Percentiles rank a stretch among this genome's conserved stretches.
Evolutionary conservation across 2,113 vertebrate genomes (phyloP).

Genomic region (Lamprologus tigripictilis): DNA sequence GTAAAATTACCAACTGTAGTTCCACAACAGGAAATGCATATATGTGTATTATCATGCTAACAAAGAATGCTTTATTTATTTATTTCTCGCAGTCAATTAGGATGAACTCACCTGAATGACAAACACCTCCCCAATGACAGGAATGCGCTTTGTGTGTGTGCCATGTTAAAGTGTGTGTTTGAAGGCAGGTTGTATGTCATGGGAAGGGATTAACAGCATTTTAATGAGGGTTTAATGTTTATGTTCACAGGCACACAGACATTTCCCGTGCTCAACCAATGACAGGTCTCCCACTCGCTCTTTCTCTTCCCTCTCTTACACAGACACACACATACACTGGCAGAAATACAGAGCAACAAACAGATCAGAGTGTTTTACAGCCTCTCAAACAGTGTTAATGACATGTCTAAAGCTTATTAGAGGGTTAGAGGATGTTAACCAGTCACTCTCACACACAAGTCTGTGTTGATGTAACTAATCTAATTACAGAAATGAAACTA

Average conservation of each 20-base stretch:
- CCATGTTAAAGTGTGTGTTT: background rate
- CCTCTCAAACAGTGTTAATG: conserved; percentile 53
- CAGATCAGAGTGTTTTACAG: conserved; percentile 58
- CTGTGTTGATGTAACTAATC: conserved; percentile 57
- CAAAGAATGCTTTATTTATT: background rate
- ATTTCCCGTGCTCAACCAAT: background rate
- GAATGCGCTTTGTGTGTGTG: background rate
- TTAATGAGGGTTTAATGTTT: conserved; percentile 64
- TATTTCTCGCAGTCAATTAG: background rate
- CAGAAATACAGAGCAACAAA: conserved; percentile 28
- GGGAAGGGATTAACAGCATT: conserved; percentile 58
- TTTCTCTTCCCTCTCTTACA: background rate
- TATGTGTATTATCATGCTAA: background rate
- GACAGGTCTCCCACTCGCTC: background rate
- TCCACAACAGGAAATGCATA: background rate
- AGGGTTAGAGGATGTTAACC: conserved; percentile 33
- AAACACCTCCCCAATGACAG: conserved; percentile 5
- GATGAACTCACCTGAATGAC: conserved; percentile 11
- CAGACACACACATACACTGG: background rate
- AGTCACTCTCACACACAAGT: conserved; percentile 22
- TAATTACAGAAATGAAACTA: conserved; percentile 59
- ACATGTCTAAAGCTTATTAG: conserved; percentile 57
- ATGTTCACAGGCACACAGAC: conserved; percentile 13
- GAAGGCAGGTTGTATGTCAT: conserved; percentile 28
- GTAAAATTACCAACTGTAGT: background rate